Conservation (phyloP, 2,797 vertebrate genomes). For the Scolopax rusticola region DNA sequence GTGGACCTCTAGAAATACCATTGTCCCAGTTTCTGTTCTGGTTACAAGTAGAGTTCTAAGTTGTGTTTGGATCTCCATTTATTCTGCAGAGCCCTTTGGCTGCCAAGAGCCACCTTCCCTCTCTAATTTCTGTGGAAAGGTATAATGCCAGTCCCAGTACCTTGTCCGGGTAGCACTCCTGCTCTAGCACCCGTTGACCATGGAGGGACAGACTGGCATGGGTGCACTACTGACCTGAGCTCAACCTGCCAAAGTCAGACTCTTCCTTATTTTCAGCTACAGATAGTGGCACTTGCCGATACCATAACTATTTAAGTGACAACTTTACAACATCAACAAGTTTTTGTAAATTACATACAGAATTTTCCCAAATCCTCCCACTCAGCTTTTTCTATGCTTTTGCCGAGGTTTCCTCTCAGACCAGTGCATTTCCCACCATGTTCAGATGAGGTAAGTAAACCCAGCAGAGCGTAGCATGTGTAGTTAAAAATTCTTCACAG, state of each 20-base stretch:
- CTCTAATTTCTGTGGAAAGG: not conserved
- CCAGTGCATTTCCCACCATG: not conserved
- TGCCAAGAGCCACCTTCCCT: not conserved
- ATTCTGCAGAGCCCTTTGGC: not conserved
- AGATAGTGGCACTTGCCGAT: not conserved
- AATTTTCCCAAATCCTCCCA: not conserved
- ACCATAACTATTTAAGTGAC: not conserved
- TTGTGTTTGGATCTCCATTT: not conserved
- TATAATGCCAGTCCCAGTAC: not conserved
- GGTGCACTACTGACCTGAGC: fast-evolving
- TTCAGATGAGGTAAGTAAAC: not conserved
- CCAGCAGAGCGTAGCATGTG: fast-evolving
- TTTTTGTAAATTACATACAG: not conserved
- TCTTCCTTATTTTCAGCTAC: not conserved
- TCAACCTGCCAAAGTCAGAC: not conserved
- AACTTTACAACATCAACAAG: not conserved
- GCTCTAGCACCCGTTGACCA: fast-evolving
- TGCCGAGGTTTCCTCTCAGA: not conserved
- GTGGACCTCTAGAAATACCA: not conserved
- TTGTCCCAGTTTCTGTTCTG: not conserved
- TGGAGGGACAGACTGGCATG: not conserved
- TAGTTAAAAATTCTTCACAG: not conserved
- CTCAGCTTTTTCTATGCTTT: not conserved
- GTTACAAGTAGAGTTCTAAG: not conserved
- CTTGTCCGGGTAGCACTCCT: fast-evolving